Base-by-base conservation (phyloP, 2,888 invertebrate species). In the Mycalesis mineus region DNA sequence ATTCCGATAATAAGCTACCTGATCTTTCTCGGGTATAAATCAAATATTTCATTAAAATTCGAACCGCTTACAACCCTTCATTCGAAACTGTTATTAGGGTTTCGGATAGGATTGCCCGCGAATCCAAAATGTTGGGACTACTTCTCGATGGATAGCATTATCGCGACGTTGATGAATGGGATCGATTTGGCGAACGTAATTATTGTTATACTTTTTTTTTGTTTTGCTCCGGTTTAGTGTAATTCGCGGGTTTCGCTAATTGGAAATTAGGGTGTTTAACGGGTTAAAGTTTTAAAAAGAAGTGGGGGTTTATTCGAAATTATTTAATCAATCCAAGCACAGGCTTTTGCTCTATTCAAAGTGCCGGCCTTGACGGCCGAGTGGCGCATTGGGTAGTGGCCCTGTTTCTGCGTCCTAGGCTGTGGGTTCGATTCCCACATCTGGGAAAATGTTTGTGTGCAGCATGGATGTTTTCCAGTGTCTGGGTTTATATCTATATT, bases 1-100 rank as follows among this genome's bases (percentile, higher is more conserved):
- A 87, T 84, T 82, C 84, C 81, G 82, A 84, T 89, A 88, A 88
- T 89, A 89, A 88, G 89, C 88, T 89, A 89, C 88, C 88, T 87
- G 86, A 87, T 83, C 80, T 82, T 45, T 77, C 75, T 71, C 70
- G 79, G 77, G 80, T 79, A 89, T 89, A 89, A 89, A 89, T 89
- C 88, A 89, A 88, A 88, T 85, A 87, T 88, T 89, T 88, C 88
- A 89, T 89, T 89, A 89, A 88, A 88, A 82, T 78, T 82, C 81
- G 77, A 75, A 76, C 71, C 77, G 80, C 73, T 78, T 70, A 72
- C 80, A 88, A 85, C 88, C 88, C 88, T 88, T 88, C 78, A 87
- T 84, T 86, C 80, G 68, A 72, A 71, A 69, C 65, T 72, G 81
- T 79, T 83, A 82, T 84, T 83, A 82, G 79, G 70, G 68, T 69